Evolutionary conservation across 2,113 vertebrate genomes (phyloP), one percentile per base, ranked within the genome.

Genomic region (Noturus placidus): DNA sequence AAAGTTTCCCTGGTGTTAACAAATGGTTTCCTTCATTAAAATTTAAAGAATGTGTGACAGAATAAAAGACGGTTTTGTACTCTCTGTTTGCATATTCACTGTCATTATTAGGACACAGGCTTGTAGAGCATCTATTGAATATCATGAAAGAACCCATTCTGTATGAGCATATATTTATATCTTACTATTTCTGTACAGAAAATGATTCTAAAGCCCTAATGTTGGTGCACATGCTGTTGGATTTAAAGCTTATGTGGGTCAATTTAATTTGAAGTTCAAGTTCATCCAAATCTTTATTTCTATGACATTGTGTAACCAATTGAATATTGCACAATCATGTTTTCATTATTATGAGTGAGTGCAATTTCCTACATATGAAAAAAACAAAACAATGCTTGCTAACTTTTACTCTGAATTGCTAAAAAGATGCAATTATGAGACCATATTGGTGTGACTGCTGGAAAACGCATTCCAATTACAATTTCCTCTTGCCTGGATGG

Each of bases 1-100:
- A 92, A 90, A 88, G 52, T 85, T 87, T 84, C 25, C 10, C 52
- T 61, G 72, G 27, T 30, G 17, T 83, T 83, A 63, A 82, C 74
- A 84, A 84, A 87, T 87, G 79, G 56, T 72, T 72, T 35, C 54
- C 57, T 74, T 87, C 80, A 83, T 87, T 83, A 87, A 87, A 83
- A 70, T 83, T 87, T 46, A 57, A 74, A 74, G 80, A 74, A 83
- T 82, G 54, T 83, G 74, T 87, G 38, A 79, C 72, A 46, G 17
- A 87, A 82, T 46, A 38, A 67, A 33, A 87, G 50, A 86, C 57
- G 54, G 20, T 54, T 78, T 78, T 81, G 4, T 76, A 87, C 85
- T 87, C 87, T 78, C 87, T 78, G 42, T 84, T 83, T 87, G 57
- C 38, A 33, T 10, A 42, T 57, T 69, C 61, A 9, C 30, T 27